Conservation (phyloP, 1,140 invertebrate species). For the Mamestra configurata region DNA sequence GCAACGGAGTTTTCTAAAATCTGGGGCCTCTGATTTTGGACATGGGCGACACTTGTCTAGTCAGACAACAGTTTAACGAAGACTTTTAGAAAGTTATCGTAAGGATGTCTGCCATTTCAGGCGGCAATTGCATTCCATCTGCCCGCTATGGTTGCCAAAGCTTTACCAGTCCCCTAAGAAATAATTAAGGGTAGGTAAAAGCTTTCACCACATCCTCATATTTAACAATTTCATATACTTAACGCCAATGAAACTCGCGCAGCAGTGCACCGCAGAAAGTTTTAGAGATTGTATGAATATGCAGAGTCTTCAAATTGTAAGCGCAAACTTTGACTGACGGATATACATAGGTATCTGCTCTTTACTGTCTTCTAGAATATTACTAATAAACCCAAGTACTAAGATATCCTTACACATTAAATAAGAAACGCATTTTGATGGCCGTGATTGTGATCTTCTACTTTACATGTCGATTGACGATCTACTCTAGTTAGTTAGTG, state of each 20-base stretch:
- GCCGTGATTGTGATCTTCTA: too few species aligned
- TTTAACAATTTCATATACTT: constrained; percentile 24
- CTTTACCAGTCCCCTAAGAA: not conserved
- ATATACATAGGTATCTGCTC: not conserved
- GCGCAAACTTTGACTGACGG: constrained; percentile 51
- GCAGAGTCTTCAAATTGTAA: constrained; percentile 56
- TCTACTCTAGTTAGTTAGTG: too few species aligned
- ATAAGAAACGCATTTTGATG: not conserved
- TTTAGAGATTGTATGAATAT: constrained; percentile 56
- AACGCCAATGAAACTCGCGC: constrained; percentile 26
- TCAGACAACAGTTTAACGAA: too few species aligned
- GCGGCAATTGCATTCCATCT: not conserved
- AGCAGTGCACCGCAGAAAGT: constrained; percentile 30
- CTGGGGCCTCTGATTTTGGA: too few species aligned
- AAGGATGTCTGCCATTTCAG: not conserved
- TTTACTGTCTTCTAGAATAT: not conserved
- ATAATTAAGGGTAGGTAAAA: not conserved
- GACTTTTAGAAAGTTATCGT: too few species aligned
- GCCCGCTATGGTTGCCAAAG: too few species aligned
- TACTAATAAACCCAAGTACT: not conserved
- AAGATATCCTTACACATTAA: not conserved
- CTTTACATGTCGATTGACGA: too few species aligned
- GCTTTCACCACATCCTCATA: not conserved
- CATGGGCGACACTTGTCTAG: too few species aligned
- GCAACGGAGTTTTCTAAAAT: too few species aligned